Base-by-base conservation (phyloP, 1,140 invertebrate genomes). In the Pseudomyrmex pallidus region DNA sequence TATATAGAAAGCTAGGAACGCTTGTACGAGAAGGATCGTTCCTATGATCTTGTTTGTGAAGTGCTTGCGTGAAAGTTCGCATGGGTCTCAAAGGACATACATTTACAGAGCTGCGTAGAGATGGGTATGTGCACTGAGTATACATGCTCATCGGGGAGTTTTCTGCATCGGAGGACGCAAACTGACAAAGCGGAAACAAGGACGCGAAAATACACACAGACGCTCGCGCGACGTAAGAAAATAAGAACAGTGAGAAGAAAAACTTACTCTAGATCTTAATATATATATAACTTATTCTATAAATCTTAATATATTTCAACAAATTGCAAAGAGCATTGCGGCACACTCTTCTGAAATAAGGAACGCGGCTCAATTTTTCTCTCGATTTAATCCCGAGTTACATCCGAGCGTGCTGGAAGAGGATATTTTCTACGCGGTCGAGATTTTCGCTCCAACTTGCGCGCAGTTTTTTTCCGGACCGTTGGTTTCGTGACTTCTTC, bases 251-350 rank as follows among this genome's bases (percentile, higher is more conserved):
- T 35, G 4, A 13, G 3, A 72, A 50, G 44, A 70, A 80, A 59
- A 80, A 25, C 25, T 72, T 80, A 80, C 70, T 35, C 22, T 46
- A 17, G 25, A 59, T 72, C 61, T 80, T 80, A 70, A 80, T 59
- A 72, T 67, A 68, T 80, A 25, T 25, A 25, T 25, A 25, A 25
- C 25, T 72, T 80, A 80, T 50, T 35, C 22, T 44, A 25, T n/a
- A 17, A 48, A 59, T 72, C 61, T 80, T 80, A 70, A 80, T 50
- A 72, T 67, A 68, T 80, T 80, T 72, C 54, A 72, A 80, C 44
- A 50, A 46, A 70, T 80, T 70, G 22, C 10, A 22, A 62, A 72
- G 46, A 44, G n/a, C 15, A 9, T 66, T 76, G 48, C 48, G n/a
- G 22, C 15, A 5, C 44, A 25, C 22, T 35, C 5, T 35, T 35